A percentile compares a stretch with the other conserved stretches of the same genome.
Conservation (phyloP, 2,797 vertebrate genomes). For the Dryobates pubescens region DNA sequence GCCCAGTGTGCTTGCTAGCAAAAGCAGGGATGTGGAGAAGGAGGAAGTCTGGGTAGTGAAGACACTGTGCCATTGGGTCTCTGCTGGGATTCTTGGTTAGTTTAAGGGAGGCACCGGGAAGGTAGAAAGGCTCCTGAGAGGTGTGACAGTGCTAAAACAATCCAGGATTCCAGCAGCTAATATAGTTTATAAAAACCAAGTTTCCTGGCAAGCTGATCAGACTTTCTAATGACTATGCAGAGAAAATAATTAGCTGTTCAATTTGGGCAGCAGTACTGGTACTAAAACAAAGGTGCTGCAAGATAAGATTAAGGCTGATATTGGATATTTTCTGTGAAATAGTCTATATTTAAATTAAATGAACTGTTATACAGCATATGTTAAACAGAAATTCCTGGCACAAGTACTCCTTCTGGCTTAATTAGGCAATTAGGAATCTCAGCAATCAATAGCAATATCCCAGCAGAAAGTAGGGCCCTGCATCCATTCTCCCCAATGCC, state of each 20-base stretch:
- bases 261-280: constrained; percentile 9
- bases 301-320: background rate
- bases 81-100: background rate
- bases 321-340: constrained; percentile 13
- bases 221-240: background rate
- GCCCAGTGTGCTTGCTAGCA: background rate
- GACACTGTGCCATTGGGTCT: background rate
- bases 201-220: constrained; percentile 4
- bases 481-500: background rate
- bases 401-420: background rate
- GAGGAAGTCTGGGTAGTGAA: background rate
- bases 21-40: background rate
- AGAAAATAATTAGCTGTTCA: constrained; percentile 34
- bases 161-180: background rate
- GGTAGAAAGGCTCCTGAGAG: background rate
- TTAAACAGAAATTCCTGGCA: background rate
- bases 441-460: constrained; percentile 7
- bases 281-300: constrained; percentile 17
- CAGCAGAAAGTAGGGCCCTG: background rate
- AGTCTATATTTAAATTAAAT: constrained; percentile 3
- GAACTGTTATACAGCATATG: background rate
- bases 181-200: background rate
- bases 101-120: background rate
- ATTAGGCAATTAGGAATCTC: background rate
- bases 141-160: background rate